These are phyloP conservation scores for Ctenomys sociabilis DNA, from an alignment of 2,113 vertebrate genomes.

Conservation along the genomic window DNA sequence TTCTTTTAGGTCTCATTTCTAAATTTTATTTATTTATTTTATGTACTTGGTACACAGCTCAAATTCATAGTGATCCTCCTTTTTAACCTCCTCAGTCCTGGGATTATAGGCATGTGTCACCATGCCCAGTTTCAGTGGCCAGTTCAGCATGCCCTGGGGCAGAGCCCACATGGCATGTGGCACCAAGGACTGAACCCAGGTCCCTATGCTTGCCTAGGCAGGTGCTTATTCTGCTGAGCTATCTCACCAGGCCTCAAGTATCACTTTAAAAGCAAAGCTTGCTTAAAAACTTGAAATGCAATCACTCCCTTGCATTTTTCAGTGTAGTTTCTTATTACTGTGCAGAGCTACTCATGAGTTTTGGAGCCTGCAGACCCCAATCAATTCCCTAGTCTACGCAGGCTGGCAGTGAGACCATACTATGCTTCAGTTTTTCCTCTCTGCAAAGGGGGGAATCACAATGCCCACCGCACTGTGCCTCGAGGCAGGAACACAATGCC, in stretches of 20 bases:
- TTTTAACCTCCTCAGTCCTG: too few species aligned
- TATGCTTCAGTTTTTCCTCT: neutral
- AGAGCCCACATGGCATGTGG: too few species aligned
- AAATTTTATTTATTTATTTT: too few species aligned
- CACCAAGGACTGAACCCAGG: too few species aligned
- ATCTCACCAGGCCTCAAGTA: neutral
- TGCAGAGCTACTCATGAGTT: neutral
- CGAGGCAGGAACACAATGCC: neutral
- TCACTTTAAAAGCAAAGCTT: conserved; percentile 6
- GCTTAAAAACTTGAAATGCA: neutral
- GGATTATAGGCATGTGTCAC: too few species aligned
- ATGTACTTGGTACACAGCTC: too few species aligned
- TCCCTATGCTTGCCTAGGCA: too few species aligned
- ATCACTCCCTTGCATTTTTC: neutral
- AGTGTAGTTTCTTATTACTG: neutral
- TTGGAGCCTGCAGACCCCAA: neutral
- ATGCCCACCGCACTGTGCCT: neutral
- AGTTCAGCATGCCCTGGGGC: too few species aligned
- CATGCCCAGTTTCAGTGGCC: too few species aligned
- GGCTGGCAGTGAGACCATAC: neutral
- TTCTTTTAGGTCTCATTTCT: too few species aligned
- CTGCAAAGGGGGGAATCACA: neutral
- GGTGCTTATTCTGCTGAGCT: too few species aligned
- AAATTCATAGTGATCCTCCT: too few species aligned
- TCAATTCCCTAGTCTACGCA: neutral